Conservation (phyloP, 2,888 invertebrate species). For the Sabatieria punctata region DNA sequence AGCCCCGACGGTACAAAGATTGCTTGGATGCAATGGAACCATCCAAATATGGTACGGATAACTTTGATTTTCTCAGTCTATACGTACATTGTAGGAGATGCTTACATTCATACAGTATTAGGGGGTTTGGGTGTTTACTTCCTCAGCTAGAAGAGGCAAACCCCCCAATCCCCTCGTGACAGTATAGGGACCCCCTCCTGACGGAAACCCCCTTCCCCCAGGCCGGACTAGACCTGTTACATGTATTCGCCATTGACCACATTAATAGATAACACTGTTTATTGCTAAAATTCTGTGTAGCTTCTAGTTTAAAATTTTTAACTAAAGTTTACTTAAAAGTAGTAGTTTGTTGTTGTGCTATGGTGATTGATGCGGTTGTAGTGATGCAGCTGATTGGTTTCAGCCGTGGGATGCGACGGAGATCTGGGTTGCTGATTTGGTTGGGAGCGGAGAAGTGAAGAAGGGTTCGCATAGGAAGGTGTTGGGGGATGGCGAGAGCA, state of each 20-base stretch:
- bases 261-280: too few relatives aligned
- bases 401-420: conserved; percentile 37
- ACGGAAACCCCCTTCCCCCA: too few relatives aligned
- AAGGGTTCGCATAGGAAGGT: conserved; percentile 14
- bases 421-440: conserved; percentile 28
- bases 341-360: not conserved
- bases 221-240: too few relatives aligned
- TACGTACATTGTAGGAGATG: too few relatives aligned
- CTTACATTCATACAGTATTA: too few relatives aligned
- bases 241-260: too few relatives aligned
- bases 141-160: too few relatives aligned
- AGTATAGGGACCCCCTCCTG: too few relatives aligned
- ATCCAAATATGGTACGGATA: conserved; percentile 35
- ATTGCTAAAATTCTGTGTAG: not conserved
- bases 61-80: not conserved
- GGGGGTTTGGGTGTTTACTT: too few relatives aligned
- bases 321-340: conserved; percentile 1
- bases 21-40: conserved; percentile 37
- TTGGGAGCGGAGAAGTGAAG: conserved; percentile 14
- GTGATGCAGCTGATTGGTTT: conserved; percentile 9
- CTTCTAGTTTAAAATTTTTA: not conserved
- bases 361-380: not conserved
- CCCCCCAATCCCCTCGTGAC: too few relatives aligned
- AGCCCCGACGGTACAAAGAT: conserved; percentile 33
- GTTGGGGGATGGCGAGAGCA: conserved; percentile 16